A percentile compares a stretch with the other conserved stretches of the same genome.
These are phyloP conservation scores for Aplidium turbinatum DNA, from an alignment of 23 tunicate genomes.

Conservation along the genomic window DNA sequence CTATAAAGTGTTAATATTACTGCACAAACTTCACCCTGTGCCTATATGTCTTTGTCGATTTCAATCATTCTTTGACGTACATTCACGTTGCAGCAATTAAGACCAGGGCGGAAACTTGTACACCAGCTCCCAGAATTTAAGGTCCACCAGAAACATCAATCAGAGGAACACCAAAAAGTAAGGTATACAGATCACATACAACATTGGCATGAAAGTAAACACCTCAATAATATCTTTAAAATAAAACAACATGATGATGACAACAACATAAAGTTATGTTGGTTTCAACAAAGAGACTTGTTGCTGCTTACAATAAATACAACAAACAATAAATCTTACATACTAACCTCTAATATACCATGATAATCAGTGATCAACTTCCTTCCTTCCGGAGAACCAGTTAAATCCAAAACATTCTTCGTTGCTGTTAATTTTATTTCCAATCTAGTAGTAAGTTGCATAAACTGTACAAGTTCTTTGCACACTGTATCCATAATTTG, in stretches of 20 bases:
- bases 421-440: constrained; percentile 64
- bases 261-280: not conserved
- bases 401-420: constrained; percentile 48
- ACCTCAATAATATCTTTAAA: no score
- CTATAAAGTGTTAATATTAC: no score
- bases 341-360: constrained; percentile 39
- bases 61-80: no score
- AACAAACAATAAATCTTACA: not conserved
- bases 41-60: no score
- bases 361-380: constrained; percentile 51
- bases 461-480: constrained; percentile 45
- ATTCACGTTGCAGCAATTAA: no score
- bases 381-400: constrained; percentile 45
- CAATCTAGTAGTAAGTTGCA: constrained; percentile 43
- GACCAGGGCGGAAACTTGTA: no score
- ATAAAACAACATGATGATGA: not conserved
- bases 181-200: no score
- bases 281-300: not conserved
- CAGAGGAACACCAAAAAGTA: no score
- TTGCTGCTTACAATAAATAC: not conserved
- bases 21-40: no score
- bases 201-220: no score
- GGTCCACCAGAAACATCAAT: no score
- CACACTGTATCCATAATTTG: constrained; percentile 39
- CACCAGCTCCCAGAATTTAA: no score